Evolutionary conservation across 2,113 vertebrate species (phyloP), one percentile per base, ranked within the genome.

Genomic region (Osmerus eperlanus): DNA sequence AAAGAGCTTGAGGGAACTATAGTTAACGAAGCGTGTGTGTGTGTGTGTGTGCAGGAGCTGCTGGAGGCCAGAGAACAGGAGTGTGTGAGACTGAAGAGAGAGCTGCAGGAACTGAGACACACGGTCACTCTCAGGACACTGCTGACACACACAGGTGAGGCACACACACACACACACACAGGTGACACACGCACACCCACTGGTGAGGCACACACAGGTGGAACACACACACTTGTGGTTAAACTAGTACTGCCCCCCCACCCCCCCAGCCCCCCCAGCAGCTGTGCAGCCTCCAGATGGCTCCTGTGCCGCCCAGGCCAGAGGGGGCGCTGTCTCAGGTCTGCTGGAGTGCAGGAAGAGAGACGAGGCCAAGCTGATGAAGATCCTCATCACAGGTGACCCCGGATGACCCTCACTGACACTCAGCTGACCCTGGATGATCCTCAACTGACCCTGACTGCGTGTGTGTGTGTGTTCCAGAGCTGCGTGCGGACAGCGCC

Each of bases 321-420:
- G 75, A 74, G 12, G 65, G 3, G 77, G 65, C 16, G 12, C 61
- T 1, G 72, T 88, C 18, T 79, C 81, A 18, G 91, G 93, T 67
- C 76, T 94, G 68, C 77, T 95, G 67, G 90, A 84, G 0, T 94
- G 92, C 80, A 89, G 80, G 71, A 91, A 85, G 73, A 91, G 77
- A 82, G 93, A 94, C 0, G 87, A 94, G 83, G 80, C 73, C 59
- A 87, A 81, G 72, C 91, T 94, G 15, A 81, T 95, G 69, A 94
- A 89, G 81, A 90, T 90, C n/a, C 58, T 95, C n/a, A 84, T 94
- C 81, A 91, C 90, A 81, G 94, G 94, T 94, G 41, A 47, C 41
- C 41, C 41, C 41, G 9, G 41, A 47, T 47, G 7, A 47, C 41
- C 41, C 41, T 47, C 5, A 47, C 41, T 47, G 41, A 47, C 41